Conservation (phyloP, 2,797 vertebrate species). For the Perodicticus potto region DNA sequence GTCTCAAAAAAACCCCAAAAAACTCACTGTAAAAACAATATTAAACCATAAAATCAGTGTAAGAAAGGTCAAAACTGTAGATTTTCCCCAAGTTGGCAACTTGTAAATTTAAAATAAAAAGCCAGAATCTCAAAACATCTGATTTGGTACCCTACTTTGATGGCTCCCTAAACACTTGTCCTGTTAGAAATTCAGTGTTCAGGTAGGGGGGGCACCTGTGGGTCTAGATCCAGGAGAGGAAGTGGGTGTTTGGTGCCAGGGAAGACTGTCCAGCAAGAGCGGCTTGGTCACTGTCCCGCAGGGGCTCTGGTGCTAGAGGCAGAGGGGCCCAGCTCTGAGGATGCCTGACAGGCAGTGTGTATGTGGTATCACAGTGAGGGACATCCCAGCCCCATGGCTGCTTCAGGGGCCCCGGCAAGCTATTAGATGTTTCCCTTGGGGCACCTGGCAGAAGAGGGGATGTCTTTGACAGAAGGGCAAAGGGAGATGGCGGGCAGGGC, state of each 20-base stretch:
- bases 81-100: not conserved
- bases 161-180: not conserved
- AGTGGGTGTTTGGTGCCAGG: not conserved
- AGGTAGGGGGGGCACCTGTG: not conserved
- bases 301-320: not conserved
- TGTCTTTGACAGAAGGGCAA: not conserved
- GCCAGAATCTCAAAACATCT: not conserved
- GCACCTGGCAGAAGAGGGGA: not conserved
- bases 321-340: not conserved
- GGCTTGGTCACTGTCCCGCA: not conserved
- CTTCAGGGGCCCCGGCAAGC: not conserved
- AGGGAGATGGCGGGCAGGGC: not conserved
- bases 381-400: rapidly evolving
- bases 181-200: not conserved
- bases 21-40: not conserved
- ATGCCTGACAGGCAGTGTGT: not conserved
- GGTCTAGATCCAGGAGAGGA: not conserved
- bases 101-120: not conserved
- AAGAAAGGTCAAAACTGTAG: not conserved
- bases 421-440: not conserved
- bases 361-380: not conserved
- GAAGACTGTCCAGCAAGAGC: rapidly evolving
- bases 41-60: not conserved
- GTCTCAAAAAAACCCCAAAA: not conserved
- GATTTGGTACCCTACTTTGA: not conserved